These are phyloP conservation scores for Tor tambroides DNA, from an alignment of 2,113 vertebrate genomes.

Conservation along the genomic window DNA sequence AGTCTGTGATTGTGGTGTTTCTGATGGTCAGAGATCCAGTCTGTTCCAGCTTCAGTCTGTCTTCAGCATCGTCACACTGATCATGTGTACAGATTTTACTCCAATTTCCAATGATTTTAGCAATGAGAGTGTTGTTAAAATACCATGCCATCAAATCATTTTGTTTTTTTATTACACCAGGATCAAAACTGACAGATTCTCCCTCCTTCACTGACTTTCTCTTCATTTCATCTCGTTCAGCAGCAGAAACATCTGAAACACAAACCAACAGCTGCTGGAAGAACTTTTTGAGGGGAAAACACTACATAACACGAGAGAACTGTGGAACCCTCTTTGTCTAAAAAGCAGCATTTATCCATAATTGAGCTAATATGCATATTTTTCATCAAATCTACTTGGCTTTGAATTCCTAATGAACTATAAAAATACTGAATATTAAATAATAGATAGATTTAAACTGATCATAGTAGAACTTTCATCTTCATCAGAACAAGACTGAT, in stretches of 20 bases:
- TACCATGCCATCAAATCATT: neutral
- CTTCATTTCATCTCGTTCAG: neutral
- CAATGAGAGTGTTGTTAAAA: accelerated
- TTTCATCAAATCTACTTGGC: neutral
- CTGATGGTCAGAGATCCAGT: too few relatives aligned
- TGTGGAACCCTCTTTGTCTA: neutral
- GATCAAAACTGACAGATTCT: neutral
- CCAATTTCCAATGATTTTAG: too few relatives aligned
- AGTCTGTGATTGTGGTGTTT: too few relatives aligned
- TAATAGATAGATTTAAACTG: neutral
- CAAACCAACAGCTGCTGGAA: neutral
- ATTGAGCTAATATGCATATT: neutral
- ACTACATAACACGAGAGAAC: neutral
- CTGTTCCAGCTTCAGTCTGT: too few relatives aligned
- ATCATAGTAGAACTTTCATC: neutral
- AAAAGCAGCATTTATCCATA: too few relatives aligned
- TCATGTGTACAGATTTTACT: too few relatives aligned
- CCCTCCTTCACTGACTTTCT: neutral
- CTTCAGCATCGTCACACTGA: too few relatives aligned
- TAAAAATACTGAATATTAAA: neutral
- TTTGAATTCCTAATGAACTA: neutral
- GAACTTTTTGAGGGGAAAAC: neutral
- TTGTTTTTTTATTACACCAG: neutral
- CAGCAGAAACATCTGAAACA: neutral
- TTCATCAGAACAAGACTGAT: neutral